Evolutionary conservation across 1,140 invertebrate species (phyloP), one percentile per base, ranked within the genome.

Genomic region (Colletes latitarsis): DNA sequence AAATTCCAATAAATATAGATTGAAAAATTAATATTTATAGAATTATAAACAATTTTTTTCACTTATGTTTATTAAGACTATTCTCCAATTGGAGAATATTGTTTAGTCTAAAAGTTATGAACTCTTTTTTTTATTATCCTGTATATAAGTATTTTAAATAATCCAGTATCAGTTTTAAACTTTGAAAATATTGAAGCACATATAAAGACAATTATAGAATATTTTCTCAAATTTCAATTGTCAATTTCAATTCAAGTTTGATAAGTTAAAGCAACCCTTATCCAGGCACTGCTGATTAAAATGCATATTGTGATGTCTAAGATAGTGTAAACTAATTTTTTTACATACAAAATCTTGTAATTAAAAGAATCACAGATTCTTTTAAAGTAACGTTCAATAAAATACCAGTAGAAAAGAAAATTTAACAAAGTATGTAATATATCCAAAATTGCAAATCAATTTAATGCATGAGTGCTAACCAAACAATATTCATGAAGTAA

Each of bases 211-310:
- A 60, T 75, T 53, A 74, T 43, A 62, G 5, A 4, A 19, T 49
- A 46, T 21, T 4, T 69, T 57, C 62, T 21, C 10, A 60, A 14
- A 75, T 60, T 53, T 71, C 15, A 67, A 57, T 5, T 49, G 12
- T 52, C 30, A 30, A 30, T 30, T 30, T 30, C 30, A 30, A 70
- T 80, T 58, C 49, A 1, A 52, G 69, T 83, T 15, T 12, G 12
- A 12, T 8, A 15, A 74, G 12, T n/a, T 79, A 73, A 43, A 82
- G 72, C 81, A 89, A 88, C 89, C 88, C 88, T 90, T 90, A 89
- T 89, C 87, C 86, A 89, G 82, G 82, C 77, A 84, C 58, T 77
- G 46, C 73, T 17, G 6, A 62, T 62, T 66, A 63, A 21, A 64
- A 75, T 68, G 10, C 39, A 69, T 30, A 82, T 60, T 49, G 70